Percentiles rank a stretch among this genome's conserved stretches.
phyloP scores from a whole-genome alignment of 2,888 invertebrate species.

The Nemurella pictetii region DNA sequence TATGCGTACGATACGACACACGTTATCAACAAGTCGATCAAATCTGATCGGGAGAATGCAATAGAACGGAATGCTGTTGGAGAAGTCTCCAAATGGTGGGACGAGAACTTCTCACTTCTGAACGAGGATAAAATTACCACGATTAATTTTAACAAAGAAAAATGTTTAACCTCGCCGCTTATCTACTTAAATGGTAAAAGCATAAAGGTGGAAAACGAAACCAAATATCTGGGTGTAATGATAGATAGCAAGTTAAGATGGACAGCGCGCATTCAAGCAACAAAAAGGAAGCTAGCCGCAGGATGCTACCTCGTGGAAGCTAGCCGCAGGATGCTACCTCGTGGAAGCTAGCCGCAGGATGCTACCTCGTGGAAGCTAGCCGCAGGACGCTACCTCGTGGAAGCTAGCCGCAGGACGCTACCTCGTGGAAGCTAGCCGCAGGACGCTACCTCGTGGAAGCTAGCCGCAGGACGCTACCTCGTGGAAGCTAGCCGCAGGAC shows the following conservation, averaged over 20 bases:
- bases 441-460: no score
- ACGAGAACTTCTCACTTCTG: not conserved
- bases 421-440: no score
- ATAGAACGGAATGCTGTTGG: not conserved
- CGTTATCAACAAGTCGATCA: conserved; percentile 15
- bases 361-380: no score
- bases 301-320: no score
- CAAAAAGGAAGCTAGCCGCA: not conserved
- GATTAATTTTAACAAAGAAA: not conserved
- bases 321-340: no score
- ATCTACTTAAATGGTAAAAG: conserved; percentile 1
- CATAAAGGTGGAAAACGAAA: not conserved
- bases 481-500: no score
- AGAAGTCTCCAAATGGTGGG: not conserved
- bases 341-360: no score
- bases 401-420: no score
- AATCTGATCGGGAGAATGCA: conserved; percentile 3
- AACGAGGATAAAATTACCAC: not conserved
- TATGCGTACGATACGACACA: conserved; percentile 2
- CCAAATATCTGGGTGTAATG: conserved; percentile 8
- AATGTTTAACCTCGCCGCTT: not conserved
- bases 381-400: no score
- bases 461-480: no score
- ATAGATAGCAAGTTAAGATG: conserved; percentile 3
- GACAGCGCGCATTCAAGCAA: not conserved